A percentile compares a stretch with the other conserved stretches of the same genome.
phyloP scores from a whole-genome alignment of 1,140 invertebrate genomes.

The Idris sp. region DNA sequence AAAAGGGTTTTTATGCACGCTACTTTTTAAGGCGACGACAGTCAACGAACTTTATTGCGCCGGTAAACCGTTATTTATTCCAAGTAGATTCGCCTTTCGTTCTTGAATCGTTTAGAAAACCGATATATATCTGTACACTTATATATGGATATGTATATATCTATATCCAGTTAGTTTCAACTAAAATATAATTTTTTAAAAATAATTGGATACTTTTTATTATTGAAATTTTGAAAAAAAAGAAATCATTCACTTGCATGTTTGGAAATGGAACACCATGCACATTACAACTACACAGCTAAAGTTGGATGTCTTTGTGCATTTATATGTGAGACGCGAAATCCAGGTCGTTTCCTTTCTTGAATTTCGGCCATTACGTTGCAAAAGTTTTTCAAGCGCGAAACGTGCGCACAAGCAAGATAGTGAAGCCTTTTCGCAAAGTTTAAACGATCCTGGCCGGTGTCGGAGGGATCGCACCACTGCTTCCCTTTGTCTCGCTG shows the following conservation, averaged over 20 bases:
- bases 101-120: conserved; percentile 44
- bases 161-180: no score
- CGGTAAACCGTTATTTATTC: conserved; percentile 63
- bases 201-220: no score
- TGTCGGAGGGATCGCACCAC: conserved; percentile 37
- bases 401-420: conserved; percentile 49
- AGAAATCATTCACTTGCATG: no score
- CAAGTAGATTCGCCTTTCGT: conserved; percentile 52
- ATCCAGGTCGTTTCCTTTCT: conserved; percentile 61
- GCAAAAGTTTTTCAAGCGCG: conserved; percentile 58
- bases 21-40: conserved; percentile 53
- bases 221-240: no score
- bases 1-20: conserved; percentile 49
- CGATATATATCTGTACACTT: conserved; percentile 19
- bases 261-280: no score
- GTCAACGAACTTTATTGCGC: conserved; percentile 57
- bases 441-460: conserved; percentile 46
- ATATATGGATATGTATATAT: conserved; percentile 6
- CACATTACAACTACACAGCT: no score
- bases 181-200: no score
- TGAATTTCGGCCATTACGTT: conserved; percentile 59
- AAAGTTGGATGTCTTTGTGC: no score
- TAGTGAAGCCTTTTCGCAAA: conserved; percentile 43
- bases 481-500: conserved; percentile 46
- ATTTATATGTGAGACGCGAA: conserved; percentile 24